Evolutionary conservation across 1,140 invertebrate genomes (phyloP), one percentile per base, ranked within the genome.

Genomic region (Littorina saxatilis): DNA sequence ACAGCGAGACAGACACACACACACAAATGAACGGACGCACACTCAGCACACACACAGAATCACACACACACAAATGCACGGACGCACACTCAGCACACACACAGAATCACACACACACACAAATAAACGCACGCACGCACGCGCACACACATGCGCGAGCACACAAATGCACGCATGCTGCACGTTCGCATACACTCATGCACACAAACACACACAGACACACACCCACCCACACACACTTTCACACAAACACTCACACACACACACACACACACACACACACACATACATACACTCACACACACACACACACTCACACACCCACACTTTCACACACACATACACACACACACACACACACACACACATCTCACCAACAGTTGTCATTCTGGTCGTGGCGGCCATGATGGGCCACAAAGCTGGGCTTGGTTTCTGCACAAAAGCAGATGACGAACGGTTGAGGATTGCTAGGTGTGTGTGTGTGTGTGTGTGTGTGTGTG

Each of bases 31-130:
- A 66, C 61, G 27, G 27, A 66, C 61, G 27, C 61, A 66, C 61
- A 66, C 61, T 27, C n/a, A 58, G 27, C 55, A 58, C 55, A 66
- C 61, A 66, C 61, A 66, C 61, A 66, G 27, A 66, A n/a, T 11
- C 61, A 32, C 61, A 5, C 61, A 32, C 61, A 5, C 61, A 32
- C 61, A 5, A n/a, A 32, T 17, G 32, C 27, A 66, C 61, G 32
- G 5, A 66, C 61, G 32, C 61, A 2, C 61, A 29, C 61, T 27
- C 61, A 4, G n/a, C 20, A 11, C 20, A 7, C 20, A 7, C 9
- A 61, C 20, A 7, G 7, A 5, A n/a, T n/a, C 20, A 11, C 20
- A 13, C 20, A 11, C 20, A 70, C 9, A 70, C 1, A 70, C 9
- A 70, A 1, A 70, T 2, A 70, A 20, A 70, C 2, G 40, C 20